Percentiles rank a stretch among this genome's conserved stretches.
Evolutionary conservation across 2,888 invertebrate genomes (phyloP).

Genomic region (Chelonus formosanus): DNA sequence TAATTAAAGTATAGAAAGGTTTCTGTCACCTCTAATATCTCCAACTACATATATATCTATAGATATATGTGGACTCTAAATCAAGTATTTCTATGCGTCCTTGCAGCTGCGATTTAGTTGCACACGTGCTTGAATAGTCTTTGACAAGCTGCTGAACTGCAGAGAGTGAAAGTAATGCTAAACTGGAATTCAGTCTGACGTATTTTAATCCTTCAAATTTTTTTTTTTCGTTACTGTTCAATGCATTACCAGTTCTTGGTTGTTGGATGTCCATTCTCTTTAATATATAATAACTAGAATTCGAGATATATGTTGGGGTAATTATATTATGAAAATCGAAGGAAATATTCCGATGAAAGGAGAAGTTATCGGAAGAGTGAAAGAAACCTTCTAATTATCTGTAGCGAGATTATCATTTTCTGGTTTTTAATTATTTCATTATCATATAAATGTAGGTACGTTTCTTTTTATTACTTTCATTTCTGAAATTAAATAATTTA

Average conservation of each 20-base stretch:
- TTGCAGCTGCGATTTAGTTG: constrained; percentile 41
- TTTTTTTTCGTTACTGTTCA: constrained; percentile 8
- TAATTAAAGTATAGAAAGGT: constrained; percentile 3
- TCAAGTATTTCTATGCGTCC: constrained; percentile 46
- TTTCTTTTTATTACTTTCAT: no score
- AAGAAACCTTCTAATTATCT: no score
- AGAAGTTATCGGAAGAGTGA: no score
- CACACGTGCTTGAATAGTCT: constrained; percentile 29
- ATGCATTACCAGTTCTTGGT: constrained; percentile 6
- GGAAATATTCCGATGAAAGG: no score
- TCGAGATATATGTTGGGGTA: no score
- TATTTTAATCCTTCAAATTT: constrained; percentile 22
- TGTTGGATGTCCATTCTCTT: background rate
- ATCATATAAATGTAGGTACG: no score
- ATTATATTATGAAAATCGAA: no score
- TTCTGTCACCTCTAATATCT: constrained; percentile 4
- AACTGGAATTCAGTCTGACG: constrained; percentile 52
- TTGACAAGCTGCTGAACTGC: constrained; percentile 44
- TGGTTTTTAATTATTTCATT: no score
- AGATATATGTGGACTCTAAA: constrained; percentile 20
- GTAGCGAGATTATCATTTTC: no score
- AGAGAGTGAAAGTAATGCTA: constrained; percentile 56
- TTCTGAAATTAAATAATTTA: no score
- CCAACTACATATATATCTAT: no score
- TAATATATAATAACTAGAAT: background rate